phyloP scores from a whole-genome alignment of 2,113 vertebrate species.

The Naja naja region DNA sequence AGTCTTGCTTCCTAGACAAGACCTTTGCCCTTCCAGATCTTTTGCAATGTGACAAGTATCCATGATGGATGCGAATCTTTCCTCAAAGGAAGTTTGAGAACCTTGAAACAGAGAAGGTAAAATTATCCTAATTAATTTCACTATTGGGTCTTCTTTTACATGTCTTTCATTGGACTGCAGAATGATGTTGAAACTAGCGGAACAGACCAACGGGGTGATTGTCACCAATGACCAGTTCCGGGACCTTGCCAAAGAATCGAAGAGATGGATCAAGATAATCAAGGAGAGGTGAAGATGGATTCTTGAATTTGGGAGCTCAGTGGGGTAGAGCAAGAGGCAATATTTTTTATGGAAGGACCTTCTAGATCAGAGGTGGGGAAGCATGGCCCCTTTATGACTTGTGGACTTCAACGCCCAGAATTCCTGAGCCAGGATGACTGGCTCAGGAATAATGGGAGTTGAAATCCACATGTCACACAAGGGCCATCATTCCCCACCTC shows the following conservation, averaged over 20 bases:
- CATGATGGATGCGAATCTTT: neutral
- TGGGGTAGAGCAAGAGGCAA: neutral
- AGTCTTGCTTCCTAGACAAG: neutral
- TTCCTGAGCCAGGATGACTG: neutral
- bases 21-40: neutral
- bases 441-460: too few relatives aligned
- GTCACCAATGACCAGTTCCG: slow-evolving; percentile 89
- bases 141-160: neutral
- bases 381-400: neutral
- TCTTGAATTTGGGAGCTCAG: neutral
- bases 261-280: slow-evolving; percentile 81
- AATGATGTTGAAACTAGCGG: slow-evolving; percentile 81
- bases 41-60: neutral
- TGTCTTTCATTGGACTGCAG: slow-evolving; percentile 13
- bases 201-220: slow-evolving; percentile 80
- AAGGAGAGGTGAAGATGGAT: slow-evolving; percentile 76
- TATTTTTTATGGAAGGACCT: neutral
- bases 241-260: slow-evolving; percentile 81
- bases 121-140: neutral
- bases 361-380: neutral
- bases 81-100: neutral
- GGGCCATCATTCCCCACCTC: neutral
- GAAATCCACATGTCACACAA: neutral
- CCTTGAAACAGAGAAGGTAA: neutral
- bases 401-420: neutral